Base-by-base conservation (phyloP, 2,113 vertebrate species). In the Antechinus flavipes region DNA sequence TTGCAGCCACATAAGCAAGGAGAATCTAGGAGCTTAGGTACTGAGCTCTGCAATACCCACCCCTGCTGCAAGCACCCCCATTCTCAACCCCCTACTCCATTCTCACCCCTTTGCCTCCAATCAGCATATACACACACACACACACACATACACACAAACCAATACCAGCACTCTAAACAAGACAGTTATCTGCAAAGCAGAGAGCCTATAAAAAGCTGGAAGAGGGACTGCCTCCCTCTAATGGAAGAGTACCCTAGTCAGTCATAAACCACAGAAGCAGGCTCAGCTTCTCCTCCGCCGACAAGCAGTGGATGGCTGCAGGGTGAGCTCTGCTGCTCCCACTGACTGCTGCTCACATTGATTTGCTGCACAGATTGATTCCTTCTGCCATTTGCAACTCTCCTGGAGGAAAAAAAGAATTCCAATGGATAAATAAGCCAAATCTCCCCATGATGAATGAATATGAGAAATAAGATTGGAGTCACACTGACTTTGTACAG, bases 281-380 rank as follows among this genome's bases (percentile, higher is more conserved):
- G 95, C 90, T 94, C 52, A 25, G 93, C 92, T 61, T 91, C 89
- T 89, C 55, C 96, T 94, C 25, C 0, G 89, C 95, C 89, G 68
- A 93, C 56, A 93, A 56, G 91, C 1, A 52, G 10, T 24, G 91
- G 68, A 94, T 93, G 91, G 95, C 93, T 93, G 52, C 93, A 92
- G 94, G 68, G n/a, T 84, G 68, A 84, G 94, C 90, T 93, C 94
- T 56, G 93, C 84, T 91, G 91, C 92, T 91, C 42, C 91, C 91
- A 46, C 25, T n/a, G 42, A 95, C 19, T n/a, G 58, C 95, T 92
- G 91, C 92, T 91, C 95, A 94, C 93, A 95, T 90, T 94, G 96
- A 98, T 98, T 95, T 95, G 89, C 93, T 95, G 54, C 76, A 50
- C 93, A 92, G 95, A 96, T 95, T 93, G 97, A 96, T 97, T 94